Evolutionary conservation across 23 tunicate genomes (phyloP).

Genomic region (Clavelina lepadiformis): DNA sequence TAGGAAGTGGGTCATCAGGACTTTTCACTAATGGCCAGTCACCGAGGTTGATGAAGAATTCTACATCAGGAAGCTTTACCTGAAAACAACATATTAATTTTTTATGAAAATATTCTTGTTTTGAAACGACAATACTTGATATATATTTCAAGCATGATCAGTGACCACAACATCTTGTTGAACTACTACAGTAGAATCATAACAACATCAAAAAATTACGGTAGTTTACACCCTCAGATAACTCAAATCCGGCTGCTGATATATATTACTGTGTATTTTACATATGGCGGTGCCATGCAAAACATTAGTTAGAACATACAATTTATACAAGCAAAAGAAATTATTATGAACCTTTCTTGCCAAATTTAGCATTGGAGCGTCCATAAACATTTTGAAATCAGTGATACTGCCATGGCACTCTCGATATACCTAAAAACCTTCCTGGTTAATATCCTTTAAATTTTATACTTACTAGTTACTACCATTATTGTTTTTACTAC

Average conservation of each 20-base stretch:
- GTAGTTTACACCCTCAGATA: too few relatives aligned
- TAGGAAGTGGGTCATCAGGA: conserved; percentile 68
- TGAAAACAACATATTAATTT: conserved; percentile 6
- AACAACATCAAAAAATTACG: too few relatives aligned
- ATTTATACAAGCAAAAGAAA: too few relatives aligned
- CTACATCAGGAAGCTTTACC: conserved; percentile 88
- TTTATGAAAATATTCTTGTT: neutral
- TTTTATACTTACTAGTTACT: neutral
- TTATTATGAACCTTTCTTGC: conserved; percentile 83
- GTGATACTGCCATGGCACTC: conserved; percentile 83
- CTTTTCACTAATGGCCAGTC: conserved; percentile 94
- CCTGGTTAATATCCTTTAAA: neutral
- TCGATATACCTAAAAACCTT: conserved; percentile 52
- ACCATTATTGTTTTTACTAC: neutral
- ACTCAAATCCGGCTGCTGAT: too few relatives aligned
- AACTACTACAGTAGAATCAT: too few relatives aligned
- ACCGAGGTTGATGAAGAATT: conserved; percentile 89
- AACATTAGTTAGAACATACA: too few relatives aligned
- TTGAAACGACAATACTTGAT: too few relatives aligned
- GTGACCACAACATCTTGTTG: too few relatives aligned
- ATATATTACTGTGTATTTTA: too few relatives aligned
- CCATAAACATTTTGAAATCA: conserved; percentile 97
- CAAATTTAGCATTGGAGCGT: conserved; percentile 64
- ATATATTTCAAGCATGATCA: too few relatives aligned
- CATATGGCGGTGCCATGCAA: too few relatives aligned